Evolutionary conservation across 2,797 vertebrate species (phyloP), one percentile per base, ranked within the genome.

Genomic region (Crocidura indochinensis): DNA sequence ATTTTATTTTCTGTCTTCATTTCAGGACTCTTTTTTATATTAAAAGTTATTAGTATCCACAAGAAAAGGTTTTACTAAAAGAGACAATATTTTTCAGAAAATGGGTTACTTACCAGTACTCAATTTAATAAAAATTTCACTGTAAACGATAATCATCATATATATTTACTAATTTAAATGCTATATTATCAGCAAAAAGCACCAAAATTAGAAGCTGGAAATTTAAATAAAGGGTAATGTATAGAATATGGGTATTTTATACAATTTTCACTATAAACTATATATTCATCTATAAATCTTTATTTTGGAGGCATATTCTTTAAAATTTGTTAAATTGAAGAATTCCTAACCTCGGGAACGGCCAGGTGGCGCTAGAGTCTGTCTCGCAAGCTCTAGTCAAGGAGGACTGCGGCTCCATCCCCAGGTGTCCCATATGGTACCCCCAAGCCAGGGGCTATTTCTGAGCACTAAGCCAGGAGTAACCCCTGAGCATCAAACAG

Each of bases 151-250:
- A 38, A 14, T 51, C 8, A 0, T 56, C 53, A 17, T 71, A 6
- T 38, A n/a, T 31, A 10, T 68, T n/a, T 78, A n/a, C 8, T 3
- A 89, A 29, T 77, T 49, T 71, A 80, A 49, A 64, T 84, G 88
- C 75, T 90, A 87, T 76, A 51, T 0, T 77, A 19, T 56, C 53
- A 56, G 10, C 20, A 56, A 56, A 11, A 64, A 69, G 53, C 0
- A 1, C 65, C 46, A 6, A 64, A 76, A 78, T 82, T 74, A 53
- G 51, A 53, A 68, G 29, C 26, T 93, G 65, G 24, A 83, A 90
- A 83, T 5, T 86, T 1, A 10, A 87, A 46, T 83, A 71, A 92
- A 20, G 92, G 84, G 76, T 1, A 20, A 87, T 79, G 29, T n/a
- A 56, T 6, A 87, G 49, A 20, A 60, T 51, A 0, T 75, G 8